Evolutionary conservation across 2,888 invertebrate genomes (phyloP), one percentile per base, ranked within the genome.

Genomic region (Serripes groenlandicus): DNA sequence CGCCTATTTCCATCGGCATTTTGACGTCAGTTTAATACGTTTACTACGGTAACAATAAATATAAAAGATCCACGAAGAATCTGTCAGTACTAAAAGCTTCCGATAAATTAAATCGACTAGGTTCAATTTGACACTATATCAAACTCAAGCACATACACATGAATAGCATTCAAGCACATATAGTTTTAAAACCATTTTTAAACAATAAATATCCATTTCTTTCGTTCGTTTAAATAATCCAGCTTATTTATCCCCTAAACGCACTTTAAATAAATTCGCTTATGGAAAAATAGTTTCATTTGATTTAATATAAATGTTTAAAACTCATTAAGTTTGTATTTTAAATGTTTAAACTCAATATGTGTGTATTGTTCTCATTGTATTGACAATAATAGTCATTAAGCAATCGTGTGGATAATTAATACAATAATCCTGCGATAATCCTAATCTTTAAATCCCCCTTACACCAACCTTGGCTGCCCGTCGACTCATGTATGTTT

Each of bases 1-100:
- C 86, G 32, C 86, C 86, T 30, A 78, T 78, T 81, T 84, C 84
- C 58, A 84, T 78, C 42, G 84, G 84, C 84, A 84, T 84, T 56
- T 77, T 78, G 62, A 76, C 68, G 37, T 21, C 32, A 32, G 30
- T n/a, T n/a, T n/a, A n/a, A n/a, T n/a, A n/a, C n/a, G n/a, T n/a
- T n/a, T n/a, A n/a, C n/a, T n/a, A n/a, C n/a, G n/a, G n/a, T n/a
- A n/a, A n/a, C n/a, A n/a, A n/a, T n/a, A n/a, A n/a, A n/a, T n/a
- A n/a, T n/a, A n/a, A n/a, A n/a, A n/a, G n/a, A n/a, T n/a, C n/a
- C n/a, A n/a, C n/a, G n/a, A n/a, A n/a, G n/a, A n/a, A n/a, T n/a
- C n/a, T n/a, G n/a, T n/a, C n/a, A n/a, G n/a, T n/a, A n/a, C n/a
- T n/a, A n/a, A n/a, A n/a, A n/a, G n/a, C n/a, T n/a, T n/a, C n/a